Conservation (phyloP, 1,140 invertebrate genomes). For the Melipona quadrifasciata region DNA sequence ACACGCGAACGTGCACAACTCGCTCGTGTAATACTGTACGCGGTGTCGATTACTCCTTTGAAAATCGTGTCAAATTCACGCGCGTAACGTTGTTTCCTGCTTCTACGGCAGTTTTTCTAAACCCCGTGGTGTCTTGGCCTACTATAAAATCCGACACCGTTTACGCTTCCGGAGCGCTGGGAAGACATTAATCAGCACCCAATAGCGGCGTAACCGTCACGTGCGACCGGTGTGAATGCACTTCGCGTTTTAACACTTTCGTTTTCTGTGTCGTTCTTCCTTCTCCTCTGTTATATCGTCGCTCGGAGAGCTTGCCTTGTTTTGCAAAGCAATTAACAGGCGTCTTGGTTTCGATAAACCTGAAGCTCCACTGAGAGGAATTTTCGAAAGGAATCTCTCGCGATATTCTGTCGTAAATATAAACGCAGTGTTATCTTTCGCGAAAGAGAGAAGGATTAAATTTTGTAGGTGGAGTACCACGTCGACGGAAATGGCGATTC, state of each 20-base stretch:
- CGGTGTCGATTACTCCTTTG: constrained; percentile 32
- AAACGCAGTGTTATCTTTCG: constrained; percentile 32
- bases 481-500: constrained; percentile 63
- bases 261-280: background rate
- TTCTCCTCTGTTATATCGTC: background rate
- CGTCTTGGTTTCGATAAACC: background rate
- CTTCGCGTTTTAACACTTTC: constrained; percentile 27
- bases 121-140: constrained; percentile 23
- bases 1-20: background rate
- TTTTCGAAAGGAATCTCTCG: constrained; percentile 9
- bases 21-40: constrained; percentile 17
- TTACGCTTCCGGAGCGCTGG: constrained; percentile 55
- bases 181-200: constrained; percentile 58
- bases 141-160: constrained; percentile 60
- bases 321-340: background rate
- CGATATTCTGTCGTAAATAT: constrained; percentile 35
- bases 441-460: constrained; percentile 26
- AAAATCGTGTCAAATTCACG: constrained; percentile 35
- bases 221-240: constrained; percentile 54
- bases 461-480: constrained; percentile 20
- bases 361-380: background rate
- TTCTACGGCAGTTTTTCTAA: constrained; percentile 35
- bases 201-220: constrained; percentile 40
- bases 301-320: background rate
- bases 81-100: constrained; percentile 56